Base-by-base conservation (phyloP, 2,797 vertebrate genomes). In the Pogoniulus pusillus region DNA sequence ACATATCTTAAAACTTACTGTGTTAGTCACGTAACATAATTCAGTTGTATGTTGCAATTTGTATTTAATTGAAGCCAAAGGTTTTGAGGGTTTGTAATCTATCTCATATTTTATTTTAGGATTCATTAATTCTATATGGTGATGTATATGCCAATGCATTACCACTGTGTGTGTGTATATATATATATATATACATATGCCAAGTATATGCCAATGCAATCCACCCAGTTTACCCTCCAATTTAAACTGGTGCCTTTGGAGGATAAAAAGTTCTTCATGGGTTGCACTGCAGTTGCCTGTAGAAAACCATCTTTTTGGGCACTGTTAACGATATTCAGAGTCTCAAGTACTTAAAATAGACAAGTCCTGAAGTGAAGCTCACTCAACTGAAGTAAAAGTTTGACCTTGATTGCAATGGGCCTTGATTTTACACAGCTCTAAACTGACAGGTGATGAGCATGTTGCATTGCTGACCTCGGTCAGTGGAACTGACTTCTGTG, bases 391-490 rank as follows among this genome's bases (percentile, higher is more conserved):
- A 84, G 57, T 59, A 69, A n/a, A 72, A 13, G 75, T 90, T 81
- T 90, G 68, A 86, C 62, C 72, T 74, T 91, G 83, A 63, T 92
- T 84, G 26, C 85, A 72, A 12, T 34, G 24, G 58, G 49, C 51
- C 77, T 63, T 90, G 81, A 74, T 82, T 90, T 93, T 55, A 43
- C 64, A 20, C 57, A 59, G 30, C 35, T 74, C 39, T 53, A 7
- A 71, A 69, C 54, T 49, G 59, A 22, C 30, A 57, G 81, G 8
- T 68, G 92, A 68, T 79, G 59, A 90, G 74, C 70, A 51, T 66
- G 59, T 63, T 85, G 85, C 85, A n/a, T 59, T 81, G 81, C 89
- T 95, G 87, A 58, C 77, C 91, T 49, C 89, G 65, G 88, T 24
- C 35, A 74, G 37, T 17, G 23, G 53, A 62, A 41, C 3, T 83